Evolutionary conservation across 2,113 vertebrate genomes (phyloP).

Genomic region (Tichodroma muraria): DNA sequence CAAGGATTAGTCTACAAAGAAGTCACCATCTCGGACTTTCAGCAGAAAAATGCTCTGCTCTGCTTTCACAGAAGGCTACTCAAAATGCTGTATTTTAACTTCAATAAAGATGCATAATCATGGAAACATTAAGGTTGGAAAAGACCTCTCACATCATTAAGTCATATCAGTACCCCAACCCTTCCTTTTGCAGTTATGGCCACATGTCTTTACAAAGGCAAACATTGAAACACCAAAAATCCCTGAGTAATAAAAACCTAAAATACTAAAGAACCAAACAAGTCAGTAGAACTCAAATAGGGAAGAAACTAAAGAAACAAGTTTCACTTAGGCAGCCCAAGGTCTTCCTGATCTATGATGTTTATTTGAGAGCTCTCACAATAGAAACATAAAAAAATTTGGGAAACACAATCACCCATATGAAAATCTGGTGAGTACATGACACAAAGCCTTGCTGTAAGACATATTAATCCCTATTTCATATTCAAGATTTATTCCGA

Average conservation of each 20-base stretch:
- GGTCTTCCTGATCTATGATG: neutral
- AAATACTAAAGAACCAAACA: neutral
- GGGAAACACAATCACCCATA: neutral
- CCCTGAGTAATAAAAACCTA: neutral
- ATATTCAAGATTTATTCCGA: neutral
- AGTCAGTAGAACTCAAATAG: neutral
- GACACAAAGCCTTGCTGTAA: neutral
- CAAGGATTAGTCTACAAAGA: neutral
- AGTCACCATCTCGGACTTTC: neutral
- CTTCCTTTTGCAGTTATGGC: neutral
- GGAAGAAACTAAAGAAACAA: neutral
- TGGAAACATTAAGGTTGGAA: neutral
- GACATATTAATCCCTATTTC: neutral
- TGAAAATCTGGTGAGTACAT: neutral
- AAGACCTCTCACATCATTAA: neutral
- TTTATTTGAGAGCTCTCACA: neutral
- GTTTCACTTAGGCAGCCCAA: neutral
- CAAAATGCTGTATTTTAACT: neutral
- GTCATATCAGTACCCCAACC: neutral
- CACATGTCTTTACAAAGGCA: neutral
- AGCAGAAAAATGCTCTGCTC: neutral
- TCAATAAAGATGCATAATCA: neutral
- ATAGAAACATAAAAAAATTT: neutral
- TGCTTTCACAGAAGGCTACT: neutral
- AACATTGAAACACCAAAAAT: neutral